Evolutionary conservation across 2,797 vertebrate species (phyloP), one percentile per base, ranked within the genome.

Genomic region (Gymnodraco acuticeps): DNA sequence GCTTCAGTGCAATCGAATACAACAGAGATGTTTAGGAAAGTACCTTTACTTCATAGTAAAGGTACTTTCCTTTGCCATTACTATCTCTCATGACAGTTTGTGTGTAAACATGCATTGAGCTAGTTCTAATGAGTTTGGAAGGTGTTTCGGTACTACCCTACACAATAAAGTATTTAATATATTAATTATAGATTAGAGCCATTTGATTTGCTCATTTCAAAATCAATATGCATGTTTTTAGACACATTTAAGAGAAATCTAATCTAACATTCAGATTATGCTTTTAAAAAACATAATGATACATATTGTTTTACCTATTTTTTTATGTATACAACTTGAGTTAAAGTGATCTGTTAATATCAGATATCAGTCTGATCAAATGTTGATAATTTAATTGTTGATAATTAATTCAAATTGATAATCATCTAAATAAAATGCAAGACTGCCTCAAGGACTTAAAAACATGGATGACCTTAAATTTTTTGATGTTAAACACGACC

Each of bases 11-110:
- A 71, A 80, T 62, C 58, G 10, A 70, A 46, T 47, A 48, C 60
- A 77, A 66, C 12, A 74, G 61, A 74, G 65, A 84, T 83, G 77
- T 82, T 78, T 51, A 69, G 58, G 51, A 38, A 73, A 72, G 73
- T 63, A 38, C 10, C 42, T 61, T 72, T 72, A 38, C 45, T 51
- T 43, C 46, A 41, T 4, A 61, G 19, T 7, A 23, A 23, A 23
- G 23, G 23, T 23, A 23, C 23, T 23, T 23, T 23, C 23, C 23
- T 23, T 23, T 61, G 50, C 33, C 53, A 70, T 76, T 63, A 65
- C 51, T 17, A 10, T 62, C 23, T 38, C 38, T 54, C 46, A 59
- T 47, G 5, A 60, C 60, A 73, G 70, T 73, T 71, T 80, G 38
- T 70, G 59, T 76, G 64, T 84, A 75, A 74, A 72, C 43, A 60